phyloP scores from a whole-genome alignment of 2,113 vertebrate species.

The Cephalopterus ornatus region DNA sequence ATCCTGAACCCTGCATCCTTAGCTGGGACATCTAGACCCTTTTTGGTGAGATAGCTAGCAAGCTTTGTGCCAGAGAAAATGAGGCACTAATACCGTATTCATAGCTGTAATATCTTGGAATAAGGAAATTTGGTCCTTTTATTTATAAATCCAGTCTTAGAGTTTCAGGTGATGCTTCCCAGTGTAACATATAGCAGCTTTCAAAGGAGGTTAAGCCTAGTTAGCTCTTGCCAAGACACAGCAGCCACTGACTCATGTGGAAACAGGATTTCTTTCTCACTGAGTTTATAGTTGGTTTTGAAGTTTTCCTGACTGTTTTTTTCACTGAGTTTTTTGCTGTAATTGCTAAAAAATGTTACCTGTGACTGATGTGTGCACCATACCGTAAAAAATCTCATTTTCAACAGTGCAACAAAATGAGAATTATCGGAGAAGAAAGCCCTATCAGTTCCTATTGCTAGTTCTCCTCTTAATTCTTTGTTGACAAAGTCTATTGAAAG shows the following conservation, averaged over 20 bases:
- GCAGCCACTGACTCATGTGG: not conserved
- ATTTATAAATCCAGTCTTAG: not conserved
- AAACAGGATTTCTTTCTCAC: not conserved
- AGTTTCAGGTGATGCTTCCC: not conserved
- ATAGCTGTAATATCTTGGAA: not conserved
- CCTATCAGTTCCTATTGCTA: not conserved
- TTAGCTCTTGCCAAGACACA: not conserved
- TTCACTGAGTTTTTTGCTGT: not conserved
- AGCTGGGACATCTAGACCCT: not conserved
- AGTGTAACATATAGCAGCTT: not conserved
- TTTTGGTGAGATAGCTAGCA: not conserved
- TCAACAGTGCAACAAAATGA: not conserved
- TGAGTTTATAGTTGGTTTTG: not conserved
- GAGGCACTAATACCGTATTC: not conserved
- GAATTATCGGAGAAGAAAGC: not conserved
- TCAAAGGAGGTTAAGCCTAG: not conserved
- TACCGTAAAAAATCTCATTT: not conserved
- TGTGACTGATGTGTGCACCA: accelerated
- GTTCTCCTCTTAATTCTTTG: not conserved
- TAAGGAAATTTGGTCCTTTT: not conserved
- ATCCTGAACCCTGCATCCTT: not conserved
- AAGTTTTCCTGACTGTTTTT: not conserved
- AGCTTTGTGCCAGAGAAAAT: not conserved
- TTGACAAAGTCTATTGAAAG: not conserved
- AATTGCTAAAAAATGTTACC: not conserved